Base-by-base conservation (phyloP, 2,113 vertebrate genomes). In the Tinamus guttatus region DNA sequence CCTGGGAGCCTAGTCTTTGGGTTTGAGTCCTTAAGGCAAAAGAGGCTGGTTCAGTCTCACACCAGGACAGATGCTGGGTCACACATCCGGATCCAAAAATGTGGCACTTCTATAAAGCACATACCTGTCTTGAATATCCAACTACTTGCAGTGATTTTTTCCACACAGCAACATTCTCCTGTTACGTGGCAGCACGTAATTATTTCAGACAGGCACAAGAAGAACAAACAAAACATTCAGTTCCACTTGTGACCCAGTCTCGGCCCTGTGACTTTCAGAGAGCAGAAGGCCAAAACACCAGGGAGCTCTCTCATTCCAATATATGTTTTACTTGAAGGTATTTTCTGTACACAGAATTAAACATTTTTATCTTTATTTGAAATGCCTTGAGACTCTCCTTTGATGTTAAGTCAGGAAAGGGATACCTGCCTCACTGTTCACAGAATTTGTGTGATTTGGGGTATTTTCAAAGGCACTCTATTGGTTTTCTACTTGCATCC, bases 301-400 rank as follows among this genome's bases (percentile, higher is more conserved):
- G 21, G 56, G 67, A 87, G 14, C 32, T 74, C 65, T 87, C 47
- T 91, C 47, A 47, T 75, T 62, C 67, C 64, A 78, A 21, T 22
- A 21, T 24, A 28, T 27, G 45, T 45, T 95, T 86, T 52, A 88
- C 51, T 84, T 87, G 41, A 64, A 93, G 84, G 49, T 28, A 60
- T 82, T 77, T 96, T 87, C 81, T 83, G 68, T 79, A 77, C 47
- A 68, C 49, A 74, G 45, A 93, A 86, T 75, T 91, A 49, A 93
- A 89, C 45, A 81, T 80, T 90, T 96, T 91, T 64, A 86, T 93
- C 76, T 95, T 51, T 9, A 69, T 87, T 83, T 91, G 58, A 93
- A 95, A 94, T 80, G 63, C 67, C 45, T 65, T 4, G 13, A 85
- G 76, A 94, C 36, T 92, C 9, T 85, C 36, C 59, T 95, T 93